A percentile compares a stretch with the other conserved stretches of the same genome.
Evolutionary conservation across 92 coral and sea anemone genomes (phyloP).

Genomic region (Isaurus tuberculatus): DNA sequence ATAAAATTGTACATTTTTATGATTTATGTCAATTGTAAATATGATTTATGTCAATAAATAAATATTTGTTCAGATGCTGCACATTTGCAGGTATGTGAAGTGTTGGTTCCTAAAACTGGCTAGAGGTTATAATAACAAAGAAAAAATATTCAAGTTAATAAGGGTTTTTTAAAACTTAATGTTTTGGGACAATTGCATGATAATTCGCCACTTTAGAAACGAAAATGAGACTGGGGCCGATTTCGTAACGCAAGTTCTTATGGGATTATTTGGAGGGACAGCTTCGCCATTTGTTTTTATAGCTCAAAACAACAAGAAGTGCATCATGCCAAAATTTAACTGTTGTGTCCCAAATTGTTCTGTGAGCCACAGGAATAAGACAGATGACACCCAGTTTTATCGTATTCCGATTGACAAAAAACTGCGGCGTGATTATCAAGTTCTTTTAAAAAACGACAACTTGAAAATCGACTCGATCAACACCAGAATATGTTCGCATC

Average conservation of each 20-base stretch:
- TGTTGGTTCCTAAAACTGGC: too few species aligned
- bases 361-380: slow-evolving; percentile 22
- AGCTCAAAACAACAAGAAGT: slow-evolving; percentile 16
- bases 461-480: slow-evolving; percentile 49
- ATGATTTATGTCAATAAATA: too few species aligned
- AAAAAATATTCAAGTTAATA: too few species aligned
- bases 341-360: slow-evolving; percentile 42
- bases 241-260: background rate
- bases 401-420: slow-evolving; percentile 56
- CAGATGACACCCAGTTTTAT: slow-evolving; percentile 28
- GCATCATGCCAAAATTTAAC: slow-evolving; percentile 34
- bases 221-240: slow-evolving; percentile 30
- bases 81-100: too few species aligned
- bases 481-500: slow-evolving; percentile 54
- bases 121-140: too few species aligned
- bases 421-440: slow-evolving; percentile 52
- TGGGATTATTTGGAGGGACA: slow-evolving; percentile 33
- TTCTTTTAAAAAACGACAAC: slow-evolving; percentile 51
- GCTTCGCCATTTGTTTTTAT: slow-evolving; percentile 13
- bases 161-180: too few species aligned
- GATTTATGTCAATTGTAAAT: too few species aligned
- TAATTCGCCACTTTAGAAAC: slow-evolving; percentile 29
- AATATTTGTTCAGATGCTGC: too few species aligned
- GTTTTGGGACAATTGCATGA: too few species aligned
- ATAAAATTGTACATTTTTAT: too few species aligned